Base-by-base conservation (phyloP, 2,797 vertebrate species). In the Mastacembelus armatus region DNA sequence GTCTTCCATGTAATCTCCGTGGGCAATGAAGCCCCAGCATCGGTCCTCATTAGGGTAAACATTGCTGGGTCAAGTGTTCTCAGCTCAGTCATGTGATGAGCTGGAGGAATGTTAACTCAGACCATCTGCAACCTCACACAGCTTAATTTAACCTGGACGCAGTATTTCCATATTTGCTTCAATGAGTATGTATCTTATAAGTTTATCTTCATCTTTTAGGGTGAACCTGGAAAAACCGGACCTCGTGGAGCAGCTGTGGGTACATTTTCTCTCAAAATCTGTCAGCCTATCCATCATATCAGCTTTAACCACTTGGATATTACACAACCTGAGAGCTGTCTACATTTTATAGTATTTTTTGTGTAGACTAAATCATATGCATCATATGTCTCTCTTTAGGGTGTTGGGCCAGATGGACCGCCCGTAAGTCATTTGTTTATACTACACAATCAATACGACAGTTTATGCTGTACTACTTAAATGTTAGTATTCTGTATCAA, bases 171-270 rank as follows among this genome's bases (percentile, higher is more conserved):
- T 19, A 19, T 42, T 22, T 72, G 9, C 43, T 6, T 67, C 18
- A 30, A 19, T 27, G n/a, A 30, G 16, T 40, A 0, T 71, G 35
- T n/a, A 26, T 75, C 1, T 70, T 32, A 74, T 58, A 30, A 64
- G 3, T 62, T 58, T 59, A 36, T 75, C 29, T 60, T 74, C 67
- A n/a, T 73, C 49, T 26, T 71, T 51, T 80, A 99, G 98, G 97
- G 98, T 58, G 97, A 99, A 90, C 96, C 96, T 81, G 97, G 98
- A 45, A 87, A 92, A 40, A 36, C 93, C 67, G 98, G 98, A 86
- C 92, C 94, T 77, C 96, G 94, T 81, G 98, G 97, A 85, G 80
- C 92, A 87, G 89, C 96, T 49, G 98, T 99, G 92, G 96, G 96
- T 96, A 49, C 39, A 40, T 40, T 21, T 57, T 14, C 16, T 43